These are phyloP conservation scores for Resseliella maxima DNA, from an alignment of 2,888 invertebrate genomes.

Conservation along the genomic window DNA sequence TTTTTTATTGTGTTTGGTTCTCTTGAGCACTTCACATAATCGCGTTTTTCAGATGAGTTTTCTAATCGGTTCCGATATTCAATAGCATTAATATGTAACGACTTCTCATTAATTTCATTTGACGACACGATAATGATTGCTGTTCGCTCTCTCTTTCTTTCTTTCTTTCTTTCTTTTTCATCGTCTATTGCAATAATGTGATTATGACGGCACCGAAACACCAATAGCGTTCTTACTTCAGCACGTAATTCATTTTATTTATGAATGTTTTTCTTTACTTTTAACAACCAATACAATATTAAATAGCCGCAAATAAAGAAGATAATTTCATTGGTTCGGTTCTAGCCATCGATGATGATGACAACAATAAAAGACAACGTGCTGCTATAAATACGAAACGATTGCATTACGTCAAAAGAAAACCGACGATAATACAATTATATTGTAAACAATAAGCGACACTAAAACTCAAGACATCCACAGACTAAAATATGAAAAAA, in stretches of 20 bases:
- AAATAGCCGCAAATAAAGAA: constrained; percentile 39
- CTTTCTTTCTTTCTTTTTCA: neutral
- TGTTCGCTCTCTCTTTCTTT: neutral
- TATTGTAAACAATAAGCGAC: constrained; percentile 46
- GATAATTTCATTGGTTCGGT: constrained; percentile 36
- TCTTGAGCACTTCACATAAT: neutral
- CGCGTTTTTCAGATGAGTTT: constrained; percentile 40
- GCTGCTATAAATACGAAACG: constrained; percentile 45
- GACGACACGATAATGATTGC: constrained; percentile 54
- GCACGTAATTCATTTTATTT: constrained; percentile 44
- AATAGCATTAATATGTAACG: constrained; percentile 46
- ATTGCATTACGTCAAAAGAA: constrained; percentile 20
- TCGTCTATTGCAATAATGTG: constrained; percentile 17
- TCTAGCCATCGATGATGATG: constrained; percentile 7
- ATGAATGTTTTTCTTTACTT: neutral
- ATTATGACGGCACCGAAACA: neutral
- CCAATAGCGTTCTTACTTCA: neutral
- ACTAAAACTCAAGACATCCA: neutral
- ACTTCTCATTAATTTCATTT: constrained; percentile 53
- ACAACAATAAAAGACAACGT: constrained; percentile 48
- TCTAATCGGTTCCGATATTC: constrained; percentile 45
- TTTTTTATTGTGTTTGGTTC: neutral
- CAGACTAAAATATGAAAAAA: neutral
- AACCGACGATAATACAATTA: constrained; percentile 48
- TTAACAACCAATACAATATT: neutral